Percentiles rank a stretch among this genome's conserved stretches.
Conservation (phyloP, 2,113 vertebrate species). For the Caranx ignobilis region DNA sequence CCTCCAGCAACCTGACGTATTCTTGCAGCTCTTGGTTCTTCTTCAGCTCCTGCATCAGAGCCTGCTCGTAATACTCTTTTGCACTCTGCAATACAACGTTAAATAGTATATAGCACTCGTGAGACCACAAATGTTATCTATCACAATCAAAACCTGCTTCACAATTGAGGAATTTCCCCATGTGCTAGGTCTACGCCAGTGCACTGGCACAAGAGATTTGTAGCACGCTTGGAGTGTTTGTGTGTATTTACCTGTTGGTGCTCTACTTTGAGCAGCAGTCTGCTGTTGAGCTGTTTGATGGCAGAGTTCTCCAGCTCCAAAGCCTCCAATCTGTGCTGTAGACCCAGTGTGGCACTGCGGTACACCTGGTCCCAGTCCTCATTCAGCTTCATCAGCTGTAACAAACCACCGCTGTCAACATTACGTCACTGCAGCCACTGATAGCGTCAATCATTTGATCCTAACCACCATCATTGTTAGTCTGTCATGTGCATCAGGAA, state of each 20-base stretch:
- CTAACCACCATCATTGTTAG: background rate
- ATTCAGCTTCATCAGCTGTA: constrained; percentile 88
- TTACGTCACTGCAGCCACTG: constrained; percentile 10
- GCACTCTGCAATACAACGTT: constrained; percentile 76
- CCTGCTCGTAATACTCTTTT: constrained; percentile 85
- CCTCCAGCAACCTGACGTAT: constrained; percentile 83
- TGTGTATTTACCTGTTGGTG: constrained; percentile 83
- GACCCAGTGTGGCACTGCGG: constrained; percentile 76
- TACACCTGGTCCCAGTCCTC: constrained; percentile 89
- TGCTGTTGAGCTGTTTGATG: constrained; percentile 81
- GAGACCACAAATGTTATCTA: constrained; percentile 8
- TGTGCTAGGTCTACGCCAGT: background rate
- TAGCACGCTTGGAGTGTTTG: background rate
- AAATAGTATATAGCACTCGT: constrained; percentile 12
- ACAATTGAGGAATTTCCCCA: background rate
- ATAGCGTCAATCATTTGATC: constrained; percentile 1
- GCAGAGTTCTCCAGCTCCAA: constrained; percentile 79
- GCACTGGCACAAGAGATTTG: background rate
- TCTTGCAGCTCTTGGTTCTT: constrained; percentile 87
- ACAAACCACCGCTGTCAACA: constrained; percentile 53
- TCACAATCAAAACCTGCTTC: background rate
- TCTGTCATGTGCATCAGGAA: constrained; percentile 14
- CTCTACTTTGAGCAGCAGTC: constrained; percentile 84
- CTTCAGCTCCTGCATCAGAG: constrained; percentile 85
- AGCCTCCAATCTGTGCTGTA: constrained; percentile 80